Evolutionary conservation across 1,140 invertebrate genomes (phyloP), one percentile per base, ranked within the genome.

Genomic region (Aradophagus sp.): DNA sequence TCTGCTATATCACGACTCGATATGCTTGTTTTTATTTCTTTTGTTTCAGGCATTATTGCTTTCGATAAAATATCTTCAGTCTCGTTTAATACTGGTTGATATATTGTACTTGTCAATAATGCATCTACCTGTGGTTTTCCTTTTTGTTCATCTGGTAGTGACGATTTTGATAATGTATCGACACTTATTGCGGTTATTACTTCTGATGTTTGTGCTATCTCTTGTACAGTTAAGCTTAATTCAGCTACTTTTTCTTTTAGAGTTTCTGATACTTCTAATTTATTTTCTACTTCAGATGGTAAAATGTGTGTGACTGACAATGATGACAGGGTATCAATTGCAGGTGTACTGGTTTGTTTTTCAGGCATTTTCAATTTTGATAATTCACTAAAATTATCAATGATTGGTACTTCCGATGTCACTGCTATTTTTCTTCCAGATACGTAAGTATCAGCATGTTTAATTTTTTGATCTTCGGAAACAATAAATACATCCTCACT

Each of bases 171-270:
- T 6, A 72, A 62, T 20, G 74, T 69, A 55, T 66, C 72, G 8
- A 63, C 45, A 47, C 27, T 66, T 11, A 50, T 36, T 1, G 69
- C 42, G 6, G 73, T 53, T 56, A 80, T 13, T 52, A 79, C 52
- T 78, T 81, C 72, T 16, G 65, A 67, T 12, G 68, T 78, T 72
- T 84, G 70, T 1, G 80, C 72, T 26, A 73, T 55, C 35, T 77
- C 75, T 23, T 58, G 47, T 2, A 61, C 50, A 5, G 20, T 11
- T 14, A 77, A 23, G 53, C 35, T 55, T 35, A 41, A 1, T 20
- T 72, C 10, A 8, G 63, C 71, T 44, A 31, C 34, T 39, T 32
- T 44, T 14, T 50, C 48, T 7, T 45, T 48, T 35, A 73, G 66
- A 31, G 56, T 10, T 52, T 73, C 65, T 35, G 41, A 27, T 26